Base-by-base conservation (phyloP, 1,140 invertebrate species). In the Magallana ariakensis region DNA sequence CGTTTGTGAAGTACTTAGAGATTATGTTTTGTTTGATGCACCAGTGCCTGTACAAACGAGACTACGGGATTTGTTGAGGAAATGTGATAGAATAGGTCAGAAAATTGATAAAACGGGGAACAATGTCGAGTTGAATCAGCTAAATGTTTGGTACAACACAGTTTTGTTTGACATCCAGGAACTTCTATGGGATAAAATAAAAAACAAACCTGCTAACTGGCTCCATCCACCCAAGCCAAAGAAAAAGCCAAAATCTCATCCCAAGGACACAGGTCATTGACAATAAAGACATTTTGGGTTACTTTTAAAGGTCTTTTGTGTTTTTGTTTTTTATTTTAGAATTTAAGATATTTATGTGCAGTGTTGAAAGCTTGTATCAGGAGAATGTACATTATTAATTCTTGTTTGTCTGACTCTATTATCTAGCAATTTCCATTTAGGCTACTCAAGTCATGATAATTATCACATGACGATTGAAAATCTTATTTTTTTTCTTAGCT, bases 21-120 rank as follows among this genome's bases (percentile, higher is more conserved):
- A 93, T 58, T 93, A 93, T 81, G 33, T 93, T 16, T 81, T 92
- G 19, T 91, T 87, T 82, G 91, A 92, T 84, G 88, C 90, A 16
- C 91, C 92, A 11, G 57, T 57, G 1, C 70, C 89, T n/a, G 70
- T 90, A 9, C 87, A 87, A 80, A 81, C 53, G 26, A 58, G 54
- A 7, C 66, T 91, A n/a, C 83, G 85, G 57, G 62, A 86, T 15
- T 70, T 91, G 19, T 58, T 91, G 3, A 84, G 85, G 46, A 70
- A 91, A 46, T 91, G 90, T 87, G 57, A 66, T 16, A 13, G 86
- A 33, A 58, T 87, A 19, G 58, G 85, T 10, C 60, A 86, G 26
- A 83, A 86, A 46, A 57, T 85, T 16, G 46, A 33, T 11, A 57
- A n/a, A 9, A 83, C 83, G n/a, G 26, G 33, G 11, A 75, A 80